Conservation (phyloP, 2,888 invertebrate species). For the Napeogenes inachia region DNA sequence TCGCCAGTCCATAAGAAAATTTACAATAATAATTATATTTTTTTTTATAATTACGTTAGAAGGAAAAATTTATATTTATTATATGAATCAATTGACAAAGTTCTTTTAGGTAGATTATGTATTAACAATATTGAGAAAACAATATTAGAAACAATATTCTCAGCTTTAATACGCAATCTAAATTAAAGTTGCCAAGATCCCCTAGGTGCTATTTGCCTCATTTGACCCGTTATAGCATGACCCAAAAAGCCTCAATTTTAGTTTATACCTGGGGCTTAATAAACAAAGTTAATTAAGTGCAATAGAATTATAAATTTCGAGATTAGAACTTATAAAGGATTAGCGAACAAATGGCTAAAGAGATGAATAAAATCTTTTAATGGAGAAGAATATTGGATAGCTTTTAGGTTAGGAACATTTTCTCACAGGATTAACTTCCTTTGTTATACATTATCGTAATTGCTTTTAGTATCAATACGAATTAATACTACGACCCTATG, state of each 20-base stretch:
- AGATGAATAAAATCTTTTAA: background rate
- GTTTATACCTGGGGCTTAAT: constrained; percentile 19
- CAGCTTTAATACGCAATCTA: constrained; percentile 19
- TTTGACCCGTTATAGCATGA: constrained; percentile 17
- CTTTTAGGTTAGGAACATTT: no score
- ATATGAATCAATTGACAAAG: no score
- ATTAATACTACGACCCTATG: no score
- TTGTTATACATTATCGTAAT: background rate
- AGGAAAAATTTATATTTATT: no score
- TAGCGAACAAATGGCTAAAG: background rate
- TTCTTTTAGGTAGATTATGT: background rate
- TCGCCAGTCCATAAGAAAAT: no score
- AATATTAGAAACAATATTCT: constrained; percentile 21
- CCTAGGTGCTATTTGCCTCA: constrained; percentile 7
- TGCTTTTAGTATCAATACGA: no score
- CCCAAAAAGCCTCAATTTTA: constrained; percentile 22
- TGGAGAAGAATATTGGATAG: background rate
- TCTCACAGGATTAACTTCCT: background rate
- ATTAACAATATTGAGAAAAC: constrained; percentile 16
- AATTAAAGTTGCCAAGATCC: constrained; percentile 21
- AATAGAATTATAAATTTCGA: constrained; percentile 20
- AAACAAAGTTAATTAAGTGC: constrained; percentile 26
- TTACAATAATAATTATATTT: no score
- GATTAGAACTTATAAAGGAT: constrained; percentile 11
- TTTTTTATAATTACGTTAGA: no score